Evolutionary conservation across 2,888 invertebrate genomes (phyloP), one percentile per base, ranked within the genome.

Genomic region (Catocala nupta): DNA sequence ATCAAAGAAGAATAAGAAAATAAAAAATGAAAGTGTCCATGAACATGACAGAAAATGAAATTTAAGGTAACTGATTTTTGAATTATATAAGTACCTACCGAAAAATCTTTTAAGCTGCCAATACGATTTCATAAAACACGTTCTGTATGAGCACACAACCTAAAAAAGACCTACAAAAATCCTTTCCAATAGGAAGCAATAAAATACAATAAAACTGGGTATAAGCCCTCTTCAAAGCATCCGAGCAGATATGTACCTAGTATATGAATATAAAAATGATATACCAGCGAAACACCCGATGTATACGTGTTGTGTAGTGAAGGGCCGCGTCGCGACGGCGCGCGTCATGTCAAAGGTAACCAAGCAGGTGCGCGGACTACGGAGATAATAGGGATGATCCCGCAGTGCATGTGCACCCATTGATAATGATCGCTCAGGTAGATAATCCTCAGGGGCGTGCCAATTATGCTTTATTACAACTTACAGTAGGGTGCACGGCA

Each of bases 371-470:
- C 78, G 53, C 50, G 44, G 13, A 36, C 36, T 36, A 39, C 36
- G 36, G n/a, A 51, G 44, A 85, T 81, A 83, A 83, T 77, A 68
- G 73, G 73, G 74, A 75, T 75, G 62, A 77, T 73, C 71, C 79
- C 72, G 77, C 80, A 82, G 73, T 74, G 63, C 74, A 68, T 43
- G 77, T 80, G 77, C 79, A 73, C 71, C 76, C 82, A 89, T 87
- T 89, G 81, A 85, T 77, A 75, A 71, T 68, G 79, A 83, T 78
- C 90, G 74, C 76, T 90, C 93, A 93, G 92, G 92, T 93, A 88
- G 87, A 90, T 92, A 91, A 94, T 92, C 90, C 87, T 74, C 72
- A 75, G 85, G 90, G 90, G 90, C 85, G 87, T 75, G 75, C 69
- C 81, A 90, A 91, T 91, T 84, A 81, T 68, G 70, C 74, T 82